Evolutionary conservation across 1,140 invertebrate genomes (phyloP).

Genomic region (Cyrtorhinus lividipennis): DNA sequence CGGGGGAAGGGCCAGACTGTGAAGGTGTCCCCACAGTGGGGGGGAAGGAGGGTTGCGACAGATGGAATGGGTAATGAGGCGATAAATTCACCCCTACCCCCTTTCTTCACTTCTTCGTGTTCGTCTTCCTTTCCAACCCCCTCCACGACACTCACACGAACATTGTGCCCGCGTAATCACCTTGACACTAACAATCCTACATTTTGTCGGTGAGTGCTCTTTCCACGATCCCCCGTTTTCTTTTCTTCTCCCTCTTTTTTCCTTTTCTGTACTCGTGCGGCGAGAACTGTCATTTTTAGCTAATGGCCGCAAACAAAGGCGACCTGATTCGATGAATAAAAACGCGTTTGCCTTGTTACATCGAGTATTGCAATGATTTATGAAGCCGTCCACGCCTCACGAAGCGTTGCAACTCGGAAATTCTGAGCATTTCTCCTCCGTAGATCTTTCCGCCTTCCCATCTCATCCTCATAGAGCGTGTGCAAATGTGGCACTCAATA

Average conservation of each 20-base stretch:
- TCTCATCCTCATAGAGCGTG: too few species aligned
- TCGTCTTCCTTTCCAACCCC: neutral
- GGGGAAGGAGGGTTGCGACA: neutral
- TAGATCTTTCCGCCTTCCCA: too few species aligned
- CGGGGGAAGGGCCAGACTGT: neutral
- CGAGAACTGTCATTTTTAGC: neutral
- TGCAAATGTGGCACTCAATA: too few species aligned
- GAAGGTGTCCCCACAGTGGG: too few species aligned
- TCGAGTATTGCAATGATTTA: too few species aligned
- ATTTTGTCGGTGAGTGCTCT: constrained; percentile 3
- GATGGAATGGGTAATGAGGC: constrained; percentile 6
- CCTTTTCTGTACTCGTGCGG: neutral
- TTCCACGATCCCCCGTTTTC: neutral
- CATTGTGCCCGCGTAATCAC: neutral
- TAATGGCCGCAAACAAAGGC: neutral
- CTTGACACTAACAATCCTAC: neutral
- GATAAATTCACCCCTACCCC: constrained; percentile 2
- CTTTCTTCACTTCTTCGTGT: neutral
- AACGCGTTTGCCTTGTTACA: too few species aligned
- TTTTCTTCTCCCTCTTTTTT: neutral
- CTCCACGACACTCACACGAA: too few species aligned
- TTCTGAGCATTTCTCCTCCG: too few species aligned
- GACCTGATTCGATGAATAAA: too few species aligned
- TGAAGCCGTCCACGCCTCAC: too few species aligned
- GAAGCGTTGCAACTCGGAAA: too few species aligned